Evolutionary conservation across 2,888 invertebrate genomes (phyloP).

Genomic region (Pyrrhosoma nymphula): DNA sequence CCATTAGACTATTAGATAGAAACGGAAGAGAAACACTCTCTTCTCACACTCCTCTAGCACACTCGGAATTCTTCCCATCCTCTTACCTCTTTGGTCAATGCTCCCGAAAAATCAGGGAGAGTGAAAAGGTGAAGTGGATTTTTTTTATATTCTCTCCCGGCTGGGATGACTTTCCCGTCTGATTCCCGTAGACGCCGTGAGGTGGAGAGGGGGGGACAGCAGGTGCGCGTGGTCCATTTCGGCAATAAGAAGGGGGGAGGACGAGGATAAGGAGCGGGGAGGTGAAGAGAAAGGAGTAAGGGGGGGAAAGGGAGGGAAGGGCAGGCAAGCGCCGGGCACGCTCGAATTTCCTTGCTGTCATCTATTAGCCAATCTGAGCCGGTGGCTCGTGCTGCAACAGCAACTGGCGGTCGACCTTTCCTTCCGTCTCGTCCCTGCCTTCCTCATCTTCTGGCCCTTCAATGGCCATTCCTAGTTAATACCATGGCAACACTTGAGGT

Average conservation of each 20-base stretch:
- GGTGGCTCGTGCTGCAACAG: neutral
- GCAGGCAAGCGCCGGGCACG: neutral
- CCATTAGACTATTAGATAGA: neutral
- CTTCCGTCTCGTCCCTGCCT: neutral
- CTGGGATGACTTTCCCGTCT: conserved; percentile 45
- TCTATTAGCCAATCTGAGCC: conserved; percentile 47
- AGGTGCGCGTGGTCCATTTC: neutral
- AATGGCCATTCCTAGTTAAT: too few relatives aligned
- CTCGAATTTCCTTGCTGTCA: conserved; percentile 44
- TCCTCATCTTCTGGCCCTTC: too few relatives aligned
- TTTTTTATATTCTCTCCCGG: neutral
- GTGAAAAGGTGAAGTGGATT: neutral
- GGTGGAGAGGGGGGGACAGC: neutral
- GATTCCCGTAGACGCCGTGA: neutral
- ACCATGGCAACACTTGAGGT: too few relatives aligned
- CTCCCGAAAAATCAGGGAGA: conserved; percentile 63
- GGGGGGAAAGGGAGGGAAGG: neutral
- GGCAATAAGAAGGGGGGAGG: neutral
- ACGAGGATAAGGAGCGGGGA: neutral
- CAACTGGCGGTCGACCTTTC: neutral
- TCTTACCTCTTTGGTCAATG: conserved; percentile 33
- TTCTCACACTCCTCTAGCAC: neutral
- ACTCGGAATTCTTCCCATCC: neutral
- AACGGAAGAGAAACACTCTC: neutral
- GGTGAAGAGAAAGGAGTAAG: neutral